A percentile compares a stretch with the other conserved stretches of the same genome.
These are phyloP conservation scores for Aeoliscus strigatus DNA, from an alignment of 2,797 vertebrate species.

Conservation along the genomic window DNA sequence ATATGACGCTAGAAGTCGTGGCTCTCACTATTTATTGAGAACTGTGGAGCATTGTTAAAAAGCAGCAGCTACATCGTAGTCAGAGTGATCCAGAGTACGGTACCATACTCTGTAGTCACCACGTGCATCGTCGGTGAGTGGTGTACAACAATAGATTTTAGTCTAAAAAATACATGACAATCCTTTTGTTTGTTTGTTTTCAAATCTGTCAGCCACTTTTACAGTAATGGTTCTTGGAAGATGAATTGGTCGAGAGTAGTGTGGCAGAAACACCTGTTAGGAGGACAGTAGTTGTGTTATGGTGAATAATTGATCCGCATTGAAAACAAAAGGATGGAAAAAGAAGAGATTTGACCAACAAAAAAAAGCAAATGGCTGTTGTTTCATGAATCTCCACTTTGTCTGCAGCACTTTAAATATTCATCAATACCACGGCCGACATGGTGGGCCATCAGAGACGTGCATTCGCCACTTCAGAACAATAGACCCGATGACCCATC, in stretches of 20 bases:
- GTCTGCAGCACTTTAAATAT: constrained; percentile 71
- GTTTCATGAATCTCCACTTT: constrained; percentile 44
- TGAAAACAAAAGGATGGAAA: constrained; percentile 51
- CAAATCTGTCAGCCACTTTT: constrained; percentile 25
- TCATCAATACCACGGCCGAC: constrained; percentile 57
- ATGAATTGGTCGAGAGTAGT: constrained; percentile 28
- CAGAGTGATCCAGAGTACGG: no score
- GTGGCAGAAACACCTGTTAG: constrained; percentile 30
- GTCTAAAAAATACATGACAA: constrained; percentile 62
- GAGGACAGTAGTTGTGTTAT: constrained; percentile 43
- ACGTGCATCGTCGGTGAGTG: constrained; percentile 1
- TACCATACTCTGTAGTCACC: not conserved
- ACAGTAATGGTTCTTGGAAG: constrained; percentile 18
- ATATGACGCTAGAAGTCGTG: no score
- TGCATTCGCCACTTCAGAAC: constrained; percentile 51
- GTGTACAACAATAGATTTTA: constrained; percentile 51
- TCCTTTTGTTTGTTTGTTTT: constrained; percentile 32
- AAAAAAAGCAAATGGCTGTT: constrained; percentile 37
- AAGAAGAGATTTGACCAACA: constrained; percentile 50
- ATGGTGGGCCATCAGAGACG: constrained; percentile 43
- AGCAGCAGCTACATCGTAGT: no score
- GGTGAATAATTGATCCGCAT: constrained; percentile 70
- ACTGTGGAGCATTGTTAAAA: no score
- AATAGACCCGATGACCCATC: constrained; percentile 56
- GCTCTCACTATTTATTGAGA: no score